Evolutionary conservation across 1,140 invertebrate genomes (phyloP).

Genomic region (Micrasema minimum): DNA sequence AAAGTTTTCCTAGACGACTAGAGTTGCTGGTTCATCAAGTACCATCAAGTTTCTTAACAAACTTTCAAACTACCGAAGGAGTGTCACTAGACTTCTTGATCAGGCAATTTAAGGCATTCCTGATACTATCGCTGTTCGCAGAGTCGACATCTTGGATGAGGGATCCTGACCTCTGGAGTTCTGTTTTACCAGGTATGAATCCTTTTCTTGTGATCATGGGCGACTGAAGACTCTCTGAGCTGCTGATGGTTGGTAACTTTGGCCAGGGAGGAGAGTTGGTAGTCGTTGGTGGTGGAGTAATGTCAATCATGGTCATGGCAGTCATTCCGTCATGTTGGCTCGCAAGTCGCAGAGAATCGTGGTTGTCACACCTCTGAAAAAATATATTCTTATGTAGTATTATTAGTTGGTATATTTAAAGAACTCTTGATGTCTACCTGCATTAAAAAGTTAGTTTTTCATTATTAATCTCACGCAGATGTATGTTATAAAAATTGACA

Average conservation of each 20-base stretch:
- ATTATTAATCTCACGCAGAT: no score
- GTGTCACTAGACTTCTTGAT: conserved; percentile 19
- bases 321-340: conserved; percentile 49
- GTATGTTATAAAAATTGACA: no score
- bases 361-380: conserved; percentile 43
- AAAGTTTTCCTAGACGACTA: no score
- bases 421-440: no score
- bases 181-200: not conserved
- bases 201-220: conserved; percentile 30
- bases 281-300: conserved; percentile 45
- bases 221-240: conserved; percentile 27
- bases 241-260: conserved; percentile 37
- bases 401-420: not conserved
- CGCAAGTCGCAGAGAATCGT: conserved; percentile 48
- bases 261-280: conserved; percentile 50
- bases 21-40: no score
- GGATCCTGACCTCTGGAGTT: conserved; percentile 24
- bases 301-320: conserved; percentile 46
- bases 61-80: conserved; percentile 29
- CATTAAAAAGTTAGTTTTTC: no score
- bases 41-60: no score
- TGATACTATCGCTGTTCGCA: conserved; percentile 39
- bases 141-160: conserved; percentile 29
- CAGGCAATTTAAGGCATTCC: conserved; percentile 34
- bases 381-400: conserved; percentile 8